phyloP scores from a whole-genome alignment of 64 coral and sea anemone species.

The Montipora capricornis region DNA sequence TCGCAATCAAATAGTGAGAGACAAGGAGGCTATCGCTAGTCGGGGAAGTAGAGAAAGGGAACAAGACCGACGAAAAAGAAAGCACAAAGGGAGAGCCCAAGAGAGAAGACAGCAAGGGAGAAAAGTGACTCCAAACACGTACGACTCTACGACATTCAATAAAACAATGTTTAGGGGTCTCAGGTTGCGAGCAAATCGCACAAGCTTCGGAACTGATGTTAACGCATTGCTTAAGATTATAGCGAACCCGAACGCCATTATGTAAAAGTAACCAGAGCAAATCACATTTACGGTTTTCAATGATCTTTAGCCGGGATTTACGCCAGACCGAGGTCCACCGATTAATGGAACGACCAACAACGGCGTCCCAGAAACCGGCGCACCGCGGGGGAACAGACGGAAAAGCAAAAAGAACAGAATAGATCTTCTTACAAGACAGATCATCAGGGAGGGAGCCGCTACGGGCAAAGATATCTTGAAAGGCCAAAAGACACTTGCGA shows the following conservation, averaged over 20 bases:
- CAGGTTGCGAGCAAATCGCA: constrained; percentile 4
- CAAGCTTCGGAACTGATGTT: not conserved
- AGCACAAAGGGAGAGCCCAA: too few relatives aligned
- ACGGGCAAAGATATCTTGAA: too few relatives aligned
- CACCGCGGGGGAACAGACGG: not conserved
- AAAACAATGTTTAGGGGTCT: not conserved
- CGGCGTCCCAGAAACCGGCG: not conserved
- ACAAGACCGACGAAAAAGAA: too few relatives aligned
- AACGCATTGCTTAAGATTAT: not conserved
- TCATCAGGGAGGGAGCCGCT: not conserved
- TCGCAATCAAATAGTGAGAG: too few relatives aligned
- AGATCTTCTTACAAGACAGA: not conserved
- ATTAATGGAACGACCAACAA: not conserved
- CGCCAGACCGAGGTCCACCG: constrained; percentile 6
- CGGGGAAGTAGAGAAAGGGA: too few relatives aligned
- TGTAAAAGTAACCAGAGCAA: constrained; percentile 8
- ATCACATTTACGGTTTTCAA: not conserved
- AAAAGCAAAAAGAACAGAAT: not conserved
- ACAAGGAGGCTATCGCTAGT: too few relatives aligned
- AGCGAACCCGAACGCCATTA: not conserved
- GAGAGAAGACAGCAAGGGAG: too few relatives aligned
- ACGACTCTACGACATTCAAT: not conserved
- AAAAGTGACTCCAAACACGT: too few relatives aligned
- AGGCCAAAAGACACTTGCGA: too few relatives aligned
- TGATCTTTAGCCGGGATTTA: not conserved